Evolutionary conservation across 2,797 vertebrate genomes (phyloP).

Genomic region (Sebastes umbrosus): DNA sequence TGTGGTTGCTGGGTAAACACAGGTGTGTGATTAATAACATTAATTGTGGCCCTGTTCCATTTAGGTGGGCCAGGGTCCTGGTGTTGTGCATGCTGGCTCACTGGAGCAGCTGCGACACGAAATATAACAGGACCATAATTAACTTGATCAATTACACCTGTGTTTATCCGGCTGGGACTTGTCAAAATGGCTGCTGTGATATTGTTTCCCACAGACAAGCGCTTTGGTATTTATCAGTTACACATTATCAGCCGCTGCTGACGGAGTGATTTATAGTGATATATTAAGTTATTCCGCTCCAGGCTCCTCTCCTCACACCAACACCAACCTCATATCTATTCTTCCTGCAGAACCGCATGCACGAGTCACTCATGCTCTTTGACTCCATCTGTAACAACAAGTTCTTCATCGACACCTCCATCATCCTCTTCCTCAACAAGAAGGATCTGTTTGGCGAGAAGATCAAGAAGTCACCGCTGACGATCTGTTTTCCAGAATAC

Average conservation of each 20-base stretch:
- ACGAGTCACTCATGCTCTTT: constrained; percentile 99
- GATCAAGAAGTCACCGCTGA: constrained; percentile 99
- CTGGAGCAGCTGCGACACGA: too few relatives aligned
- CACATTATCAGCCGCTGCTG: not conserved
- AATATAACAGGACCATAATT: too few relatives aligned
- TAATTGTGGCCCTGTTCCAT: too few relatives aligned
- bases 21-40: too few relatives aligned
- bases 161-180: too few relatives aligned
- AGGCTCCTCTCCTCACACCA: not conserved
- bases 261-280: not conserved
- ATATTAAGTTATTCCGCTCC: not conserved
- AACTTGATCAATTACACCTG: too few relatives aligned
- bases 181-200: too few relatives aligned
- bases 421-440: constrained; percentile 99
- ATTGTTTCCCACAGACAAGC: not conserved
- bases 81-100: too few relatives aligned
- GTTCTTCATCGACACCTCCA: constrained; percentile 99
- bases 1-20: too few relatives aligned
- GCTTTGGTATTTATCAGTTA: not conserved
- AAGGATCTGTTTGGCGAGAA: constrained; percentile 99
- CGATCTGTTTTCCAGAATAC: constrained; percentile 99
- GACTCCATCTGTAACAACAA: constrained; percentile 99
- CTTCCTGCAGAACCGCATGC: constrained; percentile 96
- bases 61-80: too few relatives aligned
- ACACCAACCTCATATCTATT: not conserved